Evolutionary conservation across 2,888 invertebrate species (phyloP), one percentile per base, ranked within the genome.

Genomic region (Synanthedon vespiformis): DNA sequence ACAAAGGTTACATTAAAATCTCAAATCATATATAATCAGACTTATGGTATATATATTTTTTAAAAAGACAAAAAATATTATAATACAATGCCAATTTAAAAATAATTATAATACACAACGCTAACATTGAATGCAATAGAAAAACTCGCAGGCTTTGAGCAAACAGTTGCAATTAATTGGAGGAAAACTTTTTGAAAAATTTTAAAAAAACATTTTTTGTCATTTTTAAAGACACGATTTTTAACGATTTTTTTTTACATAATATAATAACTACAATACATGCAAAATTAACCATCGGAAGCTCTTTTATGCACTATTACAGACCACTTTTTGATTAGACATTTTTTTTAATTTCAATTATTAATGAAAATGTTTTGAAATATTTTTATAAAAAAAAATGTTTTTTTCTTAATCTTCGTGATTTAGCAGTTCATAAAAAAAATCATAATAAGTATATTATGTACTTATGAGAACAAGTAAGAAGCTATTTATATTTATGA

Each of bases 1-100:
- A 80, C 81, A 85, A 79, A 67, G 70, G 78, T 72, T 81, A 83
- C 79, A 85, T 58, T 49, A 63, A 77, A 79, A 78, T 78, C 70
- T 78, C 75, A 72, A 77, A 77, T 69, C 65, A 71, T 48, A 40
- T 48, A 61, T 71, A 72, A 66, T 81, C 76, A 78, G 74, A 80
- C 78, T 77, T 77, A 44, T 44, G 14, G 13, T 44, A 44, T 34
- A 44, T 10, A n/a, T n/a, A n/a, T 48, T 10, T 48, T 48, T 40
- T 51, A 40, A 16, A 22, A 14, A 4, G 40, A 51, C 14, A 51
- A 40, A 40, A 51, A 51, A 40, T 51, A 44, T 44, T 5, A 18
- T 5, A n/a, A 10, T 34, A 34, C 22, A 48, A 16, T 14, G 48
- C 18, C 48, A 48, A 18, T 48, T 18, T 51, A 40, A 53, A 51